Conservation (phyloP, 2,888 invertebrate species). For the Leptinotarsa peninsularis region DNA sequence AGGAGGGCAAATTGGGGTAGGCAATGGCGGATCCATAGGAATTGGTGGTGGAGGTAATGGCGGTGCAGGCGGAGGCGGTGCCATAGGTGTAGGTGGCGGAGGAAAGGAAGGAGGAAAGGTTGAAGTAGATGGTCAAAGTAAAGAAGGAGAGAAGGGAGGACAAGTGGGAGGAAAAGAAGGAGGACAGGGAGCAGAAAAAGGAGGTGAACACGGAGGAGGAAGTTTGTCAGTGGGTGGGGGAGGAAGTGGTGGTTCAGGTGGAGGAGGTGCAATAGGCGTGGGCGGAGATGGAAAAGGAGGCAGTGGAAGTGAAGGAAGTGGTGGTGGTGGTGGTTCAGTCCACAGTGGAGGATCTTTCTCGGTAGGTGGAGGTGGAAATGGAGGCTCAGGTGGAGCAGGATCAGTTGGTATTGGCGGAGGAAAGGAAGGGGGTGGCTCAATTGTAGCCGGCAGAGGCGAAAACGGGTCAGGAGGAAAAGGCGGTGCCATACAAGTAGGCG, state of each 20-base stretch:
- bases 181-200: constrained; percentile 12
- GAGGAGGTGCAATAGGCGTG: constrained; percentile 14
- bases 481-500: neutral
- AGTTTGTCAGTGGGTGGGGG: constrained; percentile 14
- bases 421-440: neutral
- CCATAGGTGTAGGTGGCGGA: neutral
- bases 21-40: constrained; percentile 23
- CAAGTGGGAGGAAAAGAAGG: constrained; percentile 11
- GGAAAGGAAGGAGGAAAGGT: neutral
- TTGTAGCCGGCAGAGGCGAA: no score
- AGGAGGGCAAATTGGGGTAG: constrained; percentile 9
- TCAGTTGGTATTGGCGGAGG: constrained; percentile 19
- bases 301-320: neutral
- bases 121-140: no score
- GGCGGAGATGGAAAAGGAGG: constrained; percentile 20
- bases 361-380: constrained; percentile 4
- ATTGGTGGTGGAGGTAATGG: neutral
- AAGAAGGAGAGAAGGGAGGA: neutral
- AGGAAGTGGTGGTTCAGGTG: constrained; percentile 19
- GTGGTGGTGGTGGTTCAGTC: neutral
- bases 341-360: no score
- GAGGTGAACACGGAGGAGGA: constrained; percentile 7
- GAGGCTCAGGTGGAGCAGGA: constrained; percentile 10
- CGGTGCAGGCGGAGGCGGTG: constrained; percentile 1
- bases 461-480: neutral